Evolutionary conservation across 2,888 invertebrate genomes (phyloP).

Genomic region (Piscicola geometra): DNA sequence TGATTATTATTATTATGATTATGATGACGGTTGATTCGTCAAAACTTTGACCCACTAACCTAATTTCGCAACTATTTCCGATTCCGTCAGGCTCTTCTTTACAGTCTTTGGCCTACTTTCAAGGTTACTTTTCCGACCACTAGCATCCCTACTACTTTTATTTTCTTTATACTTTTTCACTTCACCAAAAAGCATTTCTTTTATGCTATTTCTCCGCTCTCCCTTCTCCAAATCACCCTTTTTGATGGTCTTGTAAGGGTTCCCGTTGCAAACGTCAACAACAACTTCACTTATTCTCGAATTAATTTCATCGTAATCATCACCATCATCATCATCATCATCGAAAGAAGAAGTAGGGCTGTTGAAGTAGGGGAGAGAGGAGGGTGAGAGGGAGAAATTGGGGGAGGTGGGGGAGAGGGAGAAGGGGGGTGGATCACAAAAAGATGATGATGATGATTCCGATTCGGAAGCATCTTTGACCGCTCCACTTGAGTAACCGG

Average conservation of each 20-base stretch:
- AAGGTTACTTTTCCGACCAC: background rate
- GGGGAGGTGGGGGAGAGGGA: too few relatives aligned
- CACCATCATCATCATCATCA: constrained; percentile 25
- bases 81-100: background rate
- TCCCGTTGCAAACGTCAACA: too few relatives aligned
- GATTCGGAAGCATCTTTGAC: too few relatives aligned
- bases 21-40: background rate
- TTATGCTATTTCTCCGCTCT: background rate
- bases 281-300: too few relatives aligned
- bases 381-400: background rate
- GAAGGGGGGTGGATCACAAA: background rate
- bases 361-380: background rate
- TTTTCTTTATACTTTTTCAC: background rate
- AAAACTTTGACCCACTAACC: background rate
- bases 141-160: background rate
- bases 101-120: background rate
- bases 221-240: background rate
- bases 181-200: background rate
- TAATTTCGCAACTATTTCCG: background rate
- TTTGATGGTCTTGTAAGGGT: too few relatives aligned
- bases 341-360: background rate
- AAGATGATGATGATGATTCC: background rate
- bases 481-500: too few relatives aligned
- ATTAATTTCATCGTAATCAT: constrained; percentile 12
- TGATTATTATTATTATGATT: background rate